Conservation (phyloP, 2,888 invertebrate genomes). For the Chymomyza fuscimana region DNA sequence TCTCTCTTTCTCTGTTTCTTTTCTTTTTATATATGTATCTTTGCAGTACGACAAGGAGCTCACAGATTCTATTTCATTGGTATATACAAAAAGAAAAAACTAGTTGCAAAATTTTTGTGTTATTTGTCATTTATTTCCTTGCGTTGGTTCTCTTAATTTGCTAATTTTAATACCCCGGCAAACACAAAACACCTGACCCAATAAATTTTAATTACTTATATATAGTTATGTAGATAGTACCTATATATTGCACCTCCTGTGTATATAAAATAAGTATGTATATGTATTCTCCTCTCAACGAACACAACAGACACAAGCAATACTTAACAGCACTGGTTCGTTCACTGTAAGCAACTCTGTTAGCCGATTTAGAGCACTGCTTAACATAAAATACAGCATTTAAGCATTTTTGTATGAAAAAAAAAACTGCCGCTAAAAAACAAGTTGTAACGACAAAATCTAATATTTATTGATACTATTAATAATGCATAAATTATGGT, state of each 20-base stretch:
- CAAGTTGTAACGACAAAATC: neutral
- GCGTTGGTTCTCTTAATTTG: conserved; percentile 36
- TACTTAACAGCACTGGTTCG: conserved; percentile 15
- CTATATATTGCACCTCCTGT: neutral
- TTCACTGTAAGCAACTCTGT: conserved; percentile 4
- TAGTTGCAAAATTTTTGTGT: conserved; percentile 11
- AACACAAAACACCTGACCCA: neutral
- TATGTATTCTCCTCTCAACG: neutral
- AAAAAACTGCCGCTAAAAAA: neutral
- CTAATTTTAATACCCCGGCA: conserved; percentile 16
- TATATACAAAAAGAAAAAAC: conserved; percentile 52
- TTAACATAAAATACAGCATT: neutral
- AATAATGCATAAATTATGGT: neutral
- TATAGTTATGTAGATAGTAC: neutral
- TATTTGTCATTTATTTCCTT: conserved; percentile 22
- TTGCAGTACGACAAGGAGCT: conserved; percentile 80
- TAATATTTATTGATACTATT: conserved; percentile 8
- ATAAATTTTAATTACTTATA: neutral
- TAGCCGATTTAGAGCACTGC: neutral
- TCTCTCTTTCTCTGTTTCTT: conserved; percentile 47
- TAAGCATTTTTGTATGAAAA: neutral
- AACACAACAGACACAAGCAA: neutral
- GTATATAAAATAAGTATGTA: neutral
- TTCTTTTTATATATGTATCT: conserved; percentile 66
- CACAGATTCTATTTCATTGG: conserved; percentile 81